phyloP scores from a whole-genome alignment of 2,113 vertebrate genomes.

The Entelurus aequoreus region DNA sequence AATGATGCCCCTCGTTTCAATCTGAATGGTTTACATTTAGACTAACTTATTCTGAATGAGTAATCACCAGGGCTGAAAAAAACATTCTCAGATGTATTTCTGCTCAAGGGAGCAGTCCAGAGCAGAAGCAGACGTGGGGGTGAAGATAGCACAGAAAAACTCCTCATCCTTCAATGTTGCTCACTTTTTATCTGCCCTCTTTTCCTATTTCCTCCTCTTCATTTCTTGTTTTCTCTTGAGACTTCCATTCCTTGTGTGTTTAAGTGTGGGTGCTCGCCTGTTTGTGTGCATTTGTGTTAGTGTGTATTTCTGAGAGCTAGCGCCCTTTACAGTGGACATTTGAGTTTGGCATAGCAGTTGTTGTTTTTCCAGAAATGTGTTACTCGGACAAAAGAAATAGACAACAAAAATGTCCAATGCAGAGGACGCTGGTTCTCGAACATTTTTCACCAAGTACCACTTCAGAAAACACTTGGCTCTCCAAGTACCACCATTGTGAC shows the following conservation, averaged over 20 bases:
- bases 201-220: slow-evolving; percentile 61
- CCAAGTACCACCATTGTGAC: too few relatives aligned
- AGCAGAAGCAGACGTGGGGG: slow-evolving; percentile 30
- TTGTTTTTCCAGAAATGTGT: too few relatives aligned
- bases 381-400: too few relatives aligned
- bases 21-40: not conserved
- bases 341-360: too few relatives aligned
- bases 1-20: not conserved
- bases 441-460: too few relatives aligned
- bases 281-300: slow-evolving; percentile 5
- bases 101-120: slow-evolving; percentile 16
- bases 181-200: slow-evolving; percentile 61
- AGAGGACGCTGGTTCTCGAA: too few relatives aligned
- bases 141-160: slow-evolving; percentile 48
- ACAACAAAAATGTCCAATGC: too few relatives aligned
- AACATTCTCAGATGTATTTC: slow-evolving; percentile 27
- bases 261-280: not conserved
- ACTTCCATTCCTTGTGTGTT: slow-evolving; percentile 31
- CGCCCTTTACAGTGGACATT: too few relatives aligned
- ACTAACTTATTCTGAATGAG: slow-evolving; percentile 10
- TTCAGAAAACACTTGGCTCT: too few relatives aligned
- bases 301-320: slow-evolving; percentile 5
- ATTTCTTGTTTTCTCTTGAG: slow-evolving; percentile 50
- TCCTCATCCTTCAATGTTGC: slow-evolving; percentile 30
- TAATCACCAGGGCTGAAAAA: slow-evolving; percentile 23